Conservation (phyloP, 2,888 invertebrate species). For the Camponotus fellah region DNA sequence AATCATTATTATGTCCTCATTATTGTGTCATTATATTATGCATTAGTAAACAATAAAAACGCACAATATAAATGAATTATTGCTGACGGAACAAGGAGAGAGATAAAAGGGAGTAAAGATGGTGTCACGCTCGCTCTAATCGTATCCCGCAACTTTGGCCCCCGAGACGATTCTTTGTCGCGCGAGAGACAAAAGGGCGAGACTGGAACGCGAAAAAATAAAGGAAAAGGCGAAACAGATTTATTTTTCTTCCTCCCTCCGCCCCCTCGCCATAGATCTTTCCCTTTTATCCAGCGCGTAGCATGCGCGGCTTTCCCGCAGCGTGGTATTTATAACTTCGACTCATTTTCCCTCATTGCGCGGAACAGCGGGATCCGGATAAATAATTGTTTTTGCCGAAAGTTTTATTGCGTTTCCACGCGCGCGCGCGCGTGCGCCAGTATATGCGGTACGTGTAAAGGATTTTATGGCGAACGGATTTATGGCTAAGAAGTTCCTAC, state of each 20-base stretch:
- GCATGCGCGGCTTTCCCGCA: conserved; percentile 59
- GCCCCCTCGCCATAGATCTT: conserved; percentile 68
- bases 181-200: conserved; percentile 57
- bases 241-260: conserved; percentile 69
- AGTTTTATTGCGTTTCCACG: conserved; percentile 64
- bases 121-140: conserved; percentile 63
- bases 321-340: conserved; percentile 75
- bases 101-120: conserved; percentile 20
- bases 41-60: background rate
- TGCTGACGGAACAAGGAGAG: conserved; percentile 2
- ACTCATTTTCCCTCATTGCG: conserved; percentile 75
- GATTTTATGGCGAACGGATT: conserved; percentile 32
- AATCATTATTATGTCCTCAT: background rate
- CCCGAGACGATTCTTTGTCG: conserved; percentile 34
- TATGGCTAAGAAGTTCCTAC: conserved; percentile 49
- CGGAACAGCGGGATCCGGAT: conserved; percentile 66
- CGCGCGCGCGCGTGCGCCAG: conserved; percentile 1
- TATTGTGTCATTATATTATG: background rate
- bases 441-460: conserved; percentile 36
- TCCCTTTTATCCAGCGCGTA: conserved; percentile 68
- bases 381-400: conserved; percentile 74
- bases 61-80: conserved; percentile 1
- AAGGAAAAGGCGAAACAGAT: conserved; percentile 59
- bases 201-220: conserved; percentile 11
- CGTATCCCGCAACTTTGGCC: conserved; percentile 68